phyloP scores from a whole-genome alignment of 2,888 invertebrate species.

The Ormyrus nitidulus region DNA sequence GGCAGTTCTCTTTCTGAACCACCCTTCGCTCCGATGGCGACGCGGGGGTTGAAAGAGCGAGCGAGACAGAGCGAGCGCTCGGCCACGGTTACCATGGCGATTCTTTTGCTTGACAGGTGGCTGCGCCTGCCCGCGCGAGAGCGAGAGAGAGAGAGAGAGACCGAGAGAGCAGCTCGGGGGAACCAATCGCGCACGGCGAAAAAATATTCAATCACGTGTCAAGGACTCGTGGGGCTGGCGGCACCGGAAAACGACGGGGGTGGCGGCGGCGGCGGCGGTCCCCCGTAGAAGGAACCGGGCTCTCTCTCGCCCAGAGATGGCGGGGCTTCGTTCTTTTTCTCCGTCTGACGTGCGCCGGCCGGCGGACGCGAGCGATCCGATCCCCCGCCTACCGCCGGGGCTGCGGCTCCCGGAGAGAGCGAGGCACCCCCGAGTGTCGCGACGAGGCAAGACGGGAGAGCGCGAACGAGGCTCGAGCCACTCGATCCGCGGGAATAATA shows the following conservation, averaged over 20 bases:
- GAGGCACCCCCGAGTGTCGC: background rate
- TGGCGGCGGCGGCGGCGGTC: conserved; percentile 22
- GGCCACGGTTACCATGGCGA: conserved; percentile 72
- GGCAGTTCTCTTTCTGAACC: conserved; percentile 43
- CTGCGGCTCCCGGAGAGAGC: conserved; percentile 37
- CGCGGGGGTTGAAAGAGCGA: conserved; percentile 39
- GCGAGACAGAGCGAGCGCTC: conserved; percentile 8
- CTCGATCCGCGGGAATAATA: conserved; percentile 70
- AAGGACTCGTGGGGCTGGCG: conserved; percentile 67
- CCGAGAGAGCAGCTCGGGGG: conserved; percentile 56
- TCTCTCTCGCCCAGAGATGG: conserved; percentile 2
- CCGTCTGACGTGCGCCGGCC: conserved; percentile 56
- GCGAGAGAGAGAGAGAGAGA: background rate
- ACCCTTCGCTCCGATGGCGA: conserved; percentile 55
- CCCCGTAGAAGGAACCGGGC: conserved; percentile 55
- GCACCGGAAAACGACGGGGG: conserved; percentile 53
- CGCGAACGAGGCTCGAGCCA: conserved; percentile 25
- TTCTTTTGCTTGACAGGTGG: conserved; percentile 74
- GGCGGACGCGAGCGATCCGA: background rate
- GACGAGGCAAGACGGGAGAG: too few species aligned
- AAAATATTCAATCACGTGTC: conserved; percentile 75
- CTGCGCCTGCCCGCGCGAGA: conserved; percentile 56
- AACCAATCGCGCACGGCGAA: conserved; percentile 74
- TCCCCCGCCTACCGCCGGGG: background rate
- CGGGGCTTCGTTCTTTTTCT: conserved; percentile 46